A percentile compares a stretch with the other conserved stretches of the same genome.
Conservation (phyloP, 1,140 invertebrate species). For the Euura lappo region DNA sequence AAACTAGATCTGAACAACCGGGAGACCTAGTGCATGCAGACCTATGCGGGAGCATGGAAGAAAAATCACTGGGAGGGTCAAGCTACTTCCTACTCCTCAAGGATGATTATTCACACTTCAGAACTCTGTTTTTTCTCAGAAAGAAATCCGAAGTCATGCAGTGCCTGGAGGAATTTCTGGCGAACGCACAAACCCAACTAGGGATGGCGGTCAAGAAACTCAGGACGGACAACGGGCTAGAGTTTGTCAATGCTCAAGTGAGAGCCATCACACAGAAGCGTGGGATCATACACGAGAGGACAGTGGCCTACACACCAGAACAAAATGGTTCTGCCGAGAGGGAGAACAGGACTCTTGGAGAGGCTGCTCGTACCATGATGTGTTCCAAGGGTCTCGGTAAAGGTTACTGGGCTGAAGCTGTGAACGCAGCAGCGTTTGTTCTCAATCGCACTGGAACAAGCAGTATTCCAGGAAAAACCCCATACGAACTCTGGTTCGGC, state of each 20-base stretch:
- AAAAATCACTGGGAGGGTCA: constrained; percentile 36
- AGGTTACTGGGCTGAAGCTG: constrained; percentile 28
- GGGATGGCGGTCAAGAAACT: constrained; percentile 44
- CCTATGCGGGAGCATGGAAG: constrained; percentile 43
- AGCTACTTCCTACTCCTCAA: constrained; percentile 48
- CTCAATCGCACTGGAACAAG: constrained; percentile 24
- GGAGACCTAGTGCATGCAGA: constrained; percentile 33
- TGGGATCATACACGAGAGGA: constrained; percentile 48
- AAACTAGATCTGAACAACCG: background rate
- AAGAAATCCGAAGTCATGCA: constrained; percentile 46
- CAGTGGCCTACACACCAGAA: constrained; percentile 46
- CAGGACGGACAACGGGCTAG: constrained; percentile 53
- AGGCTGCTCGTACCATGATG: constrained; percentile 50
- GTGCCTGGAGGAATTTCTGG: constrained; percentile 44
- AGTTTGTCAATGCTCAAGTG: constrained; percentile 47
- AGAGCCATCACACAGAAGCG: constrained; percentile 29
- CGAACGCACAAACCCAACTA: constrained; percentile 41
- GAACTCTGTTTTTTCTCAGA: constrained; percentile 49
- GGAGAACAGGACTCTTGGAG: constrained; percentile 48
- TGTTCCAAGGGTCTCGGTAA: constrained; percentile 38
- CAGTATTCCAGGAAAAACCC: constrained; percentile 11
- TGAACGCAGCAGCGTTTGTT: constrained; percentile 21
- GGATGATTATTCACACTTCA: constrained; percentile 52
- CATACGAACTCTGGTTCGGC: constrained; percentile 24
- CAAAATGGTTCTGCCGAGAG: constrained; percentile 50